Percentiles rank a stretch among this genome's conserved stretches.
phyloP scores from a whole-genome alignment of 2,888 invertebrate species.

The Hirudinaria manillensis region DNA sequence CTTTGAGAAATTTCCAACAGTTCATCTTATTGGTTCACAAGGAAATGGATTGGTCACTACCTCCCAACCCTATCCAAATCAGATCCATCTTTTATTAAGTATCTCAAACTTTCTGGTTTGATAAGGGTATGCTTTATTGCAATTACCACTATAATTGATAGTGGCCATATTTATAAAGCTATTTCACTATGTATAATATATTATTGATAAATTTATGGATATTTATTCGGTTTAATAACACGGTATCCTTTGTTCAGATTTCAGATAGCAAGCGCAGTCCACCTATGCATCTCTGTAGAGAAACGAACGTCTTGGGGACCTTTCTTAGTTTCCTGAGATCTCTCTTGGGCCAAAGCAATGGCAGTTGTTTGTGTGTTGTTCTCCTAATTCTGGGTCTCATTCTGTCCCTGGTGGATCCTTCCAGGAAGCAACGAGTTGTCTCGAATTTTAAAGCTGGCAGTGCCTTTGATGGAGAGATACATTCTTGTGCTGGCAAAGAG shows the following conservation, averaged over 20 bases:
- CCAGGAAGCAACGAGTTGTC: neutral
- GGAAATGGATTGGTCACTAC: slow-evolving; percentile 29
- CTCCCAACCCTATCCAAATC: slow-evolving; percentile 21
- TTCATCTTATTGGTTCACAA: slow-evolving; percentile 24
- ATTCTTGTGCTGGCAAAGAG: too few relatives aligned
- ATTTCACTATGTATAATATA: neutral
- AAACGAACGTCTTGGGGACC: slow-evolving; percentile 16
- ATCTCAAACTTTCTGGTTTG: slow-evolving; percentile 14
- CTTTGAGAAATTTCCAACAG: neutral
- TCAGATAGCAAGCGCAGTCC: slow-evolving; percentile 8
- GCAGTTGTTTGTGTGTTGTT: slow-evolving; percentile 16
- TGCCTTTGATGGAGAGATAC: too few relatives aligned
- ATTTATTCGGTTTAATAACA: too few relatives aligned
- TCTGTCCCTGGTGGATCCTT: slow-evolving; percentile 18
- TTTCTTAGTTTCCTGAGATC: slow-evolving; percentile 20
- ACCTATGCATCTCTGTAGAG: slow-evolving; percentile 8
- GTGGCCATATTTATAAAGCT: neutral
- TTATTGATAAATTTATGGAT: neutral
- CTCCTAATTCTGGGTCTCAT: slow-evolving; percentile 8
- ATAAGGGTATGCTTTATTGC: neutral
- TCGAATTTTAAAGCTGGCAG: too few relatives aligned
- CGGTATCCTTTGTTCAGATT: too few relatives aligned
- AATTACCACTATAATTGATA: neutral
- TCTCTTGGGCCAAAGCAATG: slow-evolving; percentile 17
- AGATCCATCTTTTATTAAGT: slow-evolving; percentile 23